phyloP scores from a whole-genome alignment of 2,113 vertebrate genomes.

The Gymnocephalus cernua region DNA sequence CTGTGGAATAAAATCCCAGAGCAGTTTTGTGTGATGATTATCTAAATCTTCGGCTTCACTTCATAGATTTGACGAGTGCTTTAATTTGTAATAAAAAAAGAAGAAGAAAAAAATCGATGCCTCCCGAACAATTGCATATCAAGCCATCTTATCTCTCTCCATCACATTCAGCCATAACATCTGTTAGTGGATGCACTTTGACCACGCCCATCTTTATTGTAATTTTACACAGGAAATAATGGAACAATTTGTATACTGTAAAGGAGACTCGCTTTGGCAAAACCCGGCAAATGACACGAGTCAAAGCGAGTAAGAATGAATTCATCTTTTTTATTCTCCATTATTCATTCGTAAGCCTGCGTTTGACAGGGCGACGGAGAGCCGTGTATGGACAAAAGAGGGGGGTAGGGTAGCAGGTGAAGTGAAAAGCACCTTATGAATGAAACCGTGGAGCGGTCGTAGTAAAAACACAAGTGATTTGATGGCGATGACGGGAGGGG shows the following conservation, averaged over 20 bases:
- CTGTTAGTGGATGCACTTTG: constrained; percentile 76
- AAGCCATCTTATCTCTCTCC: constrained; percentile 80
- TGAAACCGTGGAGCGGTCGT: constrained; percentile 86
- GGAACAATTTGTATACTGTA: constrained; percentile 45
- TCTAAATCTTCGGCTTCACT: constrained; percentile 38
- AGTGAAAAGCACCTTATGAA: constrained; percentile 87
- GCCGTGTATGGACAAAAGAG: constrained; percentile 72
- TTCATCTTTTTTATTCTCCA: constrained; percentile 26
- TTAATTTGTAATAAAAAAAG: constrained; percentile 19
- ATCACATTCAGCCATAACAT: constrained; percentile 82
- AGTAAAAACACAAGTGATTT: constrained; percentile 87
- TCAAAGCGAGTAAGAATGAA: constrained; percentile 43
- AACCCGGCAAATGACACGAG: constrained; percentile 42
- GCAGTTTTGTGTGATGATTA: constrained; percentile 50
- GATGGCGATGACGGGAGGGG: constrained; percentile 80
- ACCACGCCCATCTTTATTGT: constrained; percentile 85
- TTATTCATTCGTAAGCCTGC: constrained; percentile 45
- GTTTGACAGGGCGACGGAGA: constrained; percentile 63
- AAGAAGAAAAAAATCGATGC: constrained; percentile 47
- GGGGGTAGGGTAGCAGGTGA: constrained; percentile 81
- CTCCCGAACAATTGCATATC: constrained; percentile 77
- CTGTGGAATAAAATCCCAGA: constrained; percentile 57
- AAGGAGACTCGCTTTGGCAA: constrained; percentile 30
- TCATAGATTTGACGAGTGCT: constrained; percentile 36
- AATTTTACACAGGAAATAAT: constrained; percentile 71